Evolutionary conservation across 1,140 invertebrate genomes (phyloP).

Genomic region (Plodia interpunctella): DNA sequence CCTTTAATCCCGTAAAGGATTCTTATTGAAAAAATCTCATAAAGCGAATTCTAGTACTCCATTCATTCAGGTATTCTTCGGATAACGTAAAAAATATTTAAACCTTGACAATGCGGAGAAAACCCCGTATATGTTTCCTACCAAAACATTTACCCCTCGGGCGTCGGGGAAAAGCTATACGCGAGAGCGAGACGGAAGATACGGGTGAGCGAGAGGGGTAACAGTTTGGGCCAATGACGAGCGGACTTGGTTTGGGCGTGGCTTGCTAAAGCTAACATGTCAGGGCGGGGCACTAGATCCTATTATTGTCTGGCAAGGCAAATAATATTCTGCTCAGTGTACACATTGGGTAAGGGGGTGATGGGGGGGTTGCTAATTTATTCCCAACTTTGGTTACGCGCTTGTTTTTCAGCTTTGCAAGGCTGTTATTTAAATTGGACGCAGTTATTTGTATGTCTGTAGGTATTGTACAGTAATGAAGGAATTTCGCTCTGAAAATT

Average conservation of each 20-base stretch:
- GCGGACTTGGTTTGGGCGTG: constrained; percentile 40
- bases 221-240: constrained; percentile 43
- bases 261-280: constrained; percentile 68
- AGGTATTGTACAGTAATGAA: constrained; percentile 68
- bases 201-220: constrained; percentile 28
- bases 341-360: constrained; percentile 67
- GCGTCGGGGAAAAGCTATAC: constrained; percentile 69
- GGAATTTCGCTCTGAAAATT: constrained; percentile 49
- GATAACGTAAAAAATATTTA: constrained; percentile 73
- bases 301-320: constrained; percentile 74
- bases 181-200: constrained; percentile 34
- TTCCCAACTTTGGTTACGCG: constrained; percentile 74
- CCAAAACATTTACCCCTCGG: constrained; percentile 74
- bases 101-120: constrained; percentile 62
- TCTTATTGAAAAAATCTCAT: constrained; percentile 70
- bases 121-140: constrained; percentile 73
- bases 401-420: constrained; percentile 75
- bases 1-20: constrained; percentile 60
- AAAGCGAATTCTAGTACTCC: constrained; percentile 69
- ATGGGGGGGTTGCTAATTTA: constrained; percentile 68
- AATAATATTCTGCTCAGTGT: constrained; percentile 77
- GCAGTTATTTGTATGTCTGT: constrained; percentile 70
- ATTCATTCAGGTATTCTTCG: constrained; percentile 65
- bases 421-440: constrained; percentile 76
- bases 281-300: constrained; percentile 72